Conservation (phyloP, 2,797 vertebrate genomes). For the Poecilia wingei region DNA sequence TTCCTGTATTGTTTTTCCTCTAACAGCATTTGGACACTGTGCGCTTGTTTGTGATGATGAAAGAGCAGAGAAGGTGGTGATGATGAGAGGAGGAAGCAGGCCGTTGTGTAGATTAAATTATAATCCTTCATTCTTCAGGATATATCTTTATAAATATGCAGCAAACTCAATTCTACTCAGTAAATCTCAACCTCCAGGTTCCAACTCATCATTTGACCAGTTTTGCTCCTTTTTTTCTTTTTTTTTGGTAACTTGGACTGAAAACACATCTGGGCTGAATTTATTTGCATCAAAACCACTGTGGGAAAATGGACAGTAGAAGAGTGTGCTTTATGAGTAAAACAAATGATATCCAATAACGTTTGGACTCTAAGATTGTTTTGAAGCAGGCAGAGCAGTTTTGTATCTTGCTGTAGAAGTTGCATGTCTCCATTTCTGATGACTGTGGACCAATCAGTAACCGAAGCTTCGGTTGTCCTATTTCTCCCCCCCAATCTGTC, state of each 20-base stretch:
- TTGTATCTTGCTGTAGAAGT: background rate
- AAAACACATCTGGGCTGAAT: slow-evolving; percentile 38
- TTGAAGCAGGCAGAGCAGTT: background rate
- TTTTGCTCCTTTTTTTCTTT: slow-evolving; percentile 6
- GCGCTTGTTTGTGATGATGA: slow-evolving; percentile 6
- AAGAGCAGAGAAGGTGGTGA: slow-evolving; percentile 16
- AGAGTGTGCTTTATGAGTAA: background rate
- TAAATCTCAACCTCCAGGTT: background rate
- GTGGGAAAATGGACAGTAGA: background rate
- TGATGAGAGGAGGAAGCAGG: slow-evolving; percentile 33
- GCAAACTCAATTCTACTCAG: slow-evolving; percentile 15
- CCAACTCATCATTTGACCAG: slow-evolving; percentile 19
- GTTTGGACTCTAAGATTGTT: background rate
- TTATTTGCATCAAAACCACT: background rate
- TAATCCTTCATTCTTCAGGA: background rate
- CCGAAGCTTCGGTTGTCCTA: background rate
- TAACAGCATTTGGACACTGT: slow-evolving; percentile 6
- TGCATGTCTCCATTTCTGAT: background rate
- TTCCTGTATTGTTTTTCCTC: background rate
- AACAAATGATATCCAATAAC: background rate
- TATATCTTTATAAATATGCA: background rate
- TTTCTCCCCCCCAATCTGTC: background rate
- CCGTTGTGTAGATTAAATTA: background rate
- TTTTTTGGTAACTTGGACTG: slow-evolving; percentile 28
- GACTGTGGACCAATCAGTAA: background rate